Percentiles rank a stretch among this genome's conserved stretches.
These are phyloP conservation scores for Darevskia nairensis DNA, from an alignment of 2,797 vertebrate species.

Conservation along the genomic window DNA sequence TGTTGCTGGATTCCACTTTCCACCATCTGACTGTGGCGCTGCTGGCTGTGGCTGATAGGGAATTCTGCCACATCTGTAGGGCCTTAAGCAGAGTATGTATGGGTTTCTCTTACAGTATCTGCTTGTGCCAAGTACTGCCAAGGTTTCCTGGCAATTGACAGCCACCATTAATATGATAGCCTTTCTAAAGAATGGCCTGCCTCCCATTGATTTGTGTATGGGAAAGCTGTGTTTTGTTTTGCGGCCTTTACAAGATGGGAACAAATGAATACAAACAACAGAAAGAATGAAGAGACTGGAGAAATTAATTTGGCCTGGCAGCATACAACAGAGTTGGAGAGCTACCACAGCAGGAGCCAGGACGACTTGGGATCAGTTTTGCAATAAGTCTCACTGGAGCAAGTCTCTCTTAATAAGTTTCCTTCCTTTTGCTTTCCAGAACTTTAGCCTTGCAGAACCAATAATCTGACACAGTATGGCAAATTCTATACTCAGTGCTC, in stretches of 20 bases:
- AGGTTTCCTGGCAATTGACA: no score
- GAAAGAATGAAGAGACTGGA: conserved; percentile 37
- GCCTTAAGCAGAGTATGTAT: fast-evolving
- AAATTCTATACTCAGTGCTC: background rate
- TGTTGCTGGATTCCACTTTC: no score
- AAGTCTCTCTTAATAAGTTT: conserved; percentile 10
- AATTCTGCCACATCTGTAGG: no score
- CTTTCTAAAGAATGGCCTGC: conserved; percentile 27
- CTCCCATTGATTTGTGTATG: background rate
- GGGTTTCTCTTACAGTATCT: conserved; percentile 31
- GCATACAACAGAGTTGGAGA: conserved; percentile 24
- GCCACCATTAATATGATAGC: background rate
- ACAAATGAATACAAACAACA: conserved; percentile 35
- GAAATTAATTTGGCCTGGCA: conserved; percentile 17
- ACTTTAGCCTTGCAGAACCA: conserved; percentile 30
- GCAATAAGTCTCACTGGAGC: background rate
- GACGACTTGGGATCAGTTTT: conserved; percentile 6
- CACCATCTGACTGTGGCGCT: no score
- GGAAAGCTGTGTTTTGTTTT: background rate
- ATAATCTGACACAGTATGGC: conserved; percentile 4
- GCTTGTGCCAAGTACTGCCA: background rate
- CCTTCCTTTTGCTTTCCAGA: background rate
- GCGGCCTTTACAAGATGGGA: background rate
- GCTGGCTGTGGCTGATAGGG: no score
- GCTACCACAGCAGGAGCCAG: conserved; percentile 23